Conservation (phyloP, 2,888 invertebrate species). For the Nycteola revayana region DNA sequence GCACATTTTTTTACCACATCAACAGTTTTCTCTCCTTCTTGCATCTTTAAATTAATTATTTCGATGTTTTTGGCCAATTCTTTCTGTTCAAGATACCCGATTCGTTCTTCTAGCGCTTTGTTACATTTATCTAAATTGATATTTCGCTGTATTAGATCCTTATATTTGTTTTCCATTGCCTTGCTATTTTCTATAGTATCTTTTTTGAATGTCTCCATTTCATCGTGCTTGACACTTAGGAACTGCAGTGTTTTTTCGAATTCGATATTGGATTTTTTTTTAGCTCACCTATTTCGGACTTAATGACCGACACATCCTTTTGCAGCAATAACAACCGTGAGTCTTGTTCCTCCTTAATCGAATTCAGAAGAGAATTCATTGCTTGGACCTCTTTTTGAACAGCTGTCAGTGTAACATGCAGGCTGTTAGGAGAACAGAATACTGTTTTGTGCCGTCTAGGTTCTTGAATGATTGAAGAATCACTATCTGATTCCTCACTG, state of each 20-base stretch:
- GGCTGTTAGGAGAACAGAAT: not conserved
- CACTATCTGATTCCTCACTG: constrained; percentile 1
- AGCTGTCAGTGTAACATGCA: not conserved
- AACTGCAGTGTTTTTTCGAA: not conserved
- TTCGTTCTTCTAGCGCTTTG: constrained; percentile 2
- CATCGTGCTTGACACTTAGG: not conserved
- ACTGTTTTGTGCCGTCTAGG: not conserved
- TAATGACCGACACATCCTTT: not conserved
- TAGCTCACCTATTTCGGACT: not conserved
- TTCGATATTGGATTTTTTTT: constrained; percentile 1
- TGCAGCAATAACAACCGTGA: not conserved
- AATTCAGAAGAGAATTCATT: not conserved
- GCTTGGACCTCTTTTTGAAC: not conserved
- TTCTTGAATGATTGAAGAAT: constrained; percentile 1
- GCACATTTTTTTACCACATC: constrained; percentile 1
- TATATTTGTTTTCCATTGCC: constrained; percentile 1
- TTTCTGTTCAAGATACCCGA: constrained; percentile 1
- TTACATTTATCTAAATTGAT: constrained; percentile 2
- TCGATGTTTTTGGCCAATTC: constrained; percentile 2
- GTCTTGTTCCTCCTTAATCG: constrained; percentile 2
- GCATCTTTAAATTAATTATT: constrained; percentile 1
- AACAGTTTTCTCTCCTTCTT: not conserved
- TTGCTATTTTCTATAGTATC: not conserved
- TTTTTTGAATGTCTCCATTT: not conserved
- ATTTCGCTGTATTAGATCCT: constrained; percentile 1